phyloP scores from a whole-genome alignment of 2,888 invertebrate genomes.

The Leucania comma region DNA sequence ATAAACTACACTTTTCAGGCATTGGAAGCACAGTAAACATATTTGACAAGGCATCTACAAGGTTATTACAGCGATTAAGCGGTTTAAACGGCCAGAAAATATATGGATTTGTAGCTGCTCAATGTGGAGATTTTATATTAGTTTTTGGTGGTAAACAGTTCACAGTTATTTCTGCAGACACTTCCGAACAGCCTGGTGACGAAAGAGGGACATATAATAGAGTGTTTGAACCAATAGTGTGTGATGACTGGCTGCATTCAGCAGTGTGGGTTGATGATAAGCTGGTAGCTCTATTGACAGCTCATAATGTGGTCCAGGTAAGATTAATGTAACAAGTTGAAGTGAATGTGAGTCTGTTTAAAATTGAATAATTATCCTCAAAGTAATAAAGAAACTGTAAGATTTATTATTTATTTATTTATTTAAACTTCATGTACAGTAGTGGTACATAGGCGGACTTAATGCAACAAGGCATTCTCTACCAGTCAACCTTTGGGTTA shows the following conservation, averaged over 20 bases:
- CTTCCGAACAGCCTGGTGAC: conserved; percentile 38
- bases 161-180: conserved; percentile 69
- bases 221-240: conserved; percentile 71
- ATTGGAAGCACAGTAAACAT: conserved; percentile 87
- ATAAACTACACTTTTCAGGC: conserved; percentile 78
- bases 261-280: conserved; percentile 86
- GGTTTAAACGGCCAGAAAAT: conserved; percentile 89
- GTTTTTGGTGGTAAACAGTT: conserved; percentile 91
- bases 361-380: no score
- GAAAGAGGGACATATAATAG: conserved; percentile 58
- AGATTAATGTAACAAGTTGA: conserved; percentile 5
- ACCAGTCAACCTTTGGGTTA: no score
- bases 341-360: no score
- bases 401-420: no score
- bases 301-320: conserved; percentile 92
- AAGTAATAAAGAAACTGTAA: no score
- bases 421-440: no score
- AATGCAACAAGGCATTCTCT: no score
- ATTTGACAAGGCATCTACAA: conserved; percentile 70
- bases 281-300: conserved; percentile 91
- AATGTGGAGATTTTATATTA: conserved; percentile 76
- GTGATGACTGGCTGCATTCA: conserved; percentile 93
- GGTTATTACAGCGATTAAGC: conserved; percentile 68
- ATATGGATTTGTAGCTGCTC: conserved; percentile 87
- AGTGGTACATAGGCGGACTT: no score